Base-by-base conservation (phyloP, 2,888 invertebrate genomes). In the Cyaniris semiargus region DNA sequence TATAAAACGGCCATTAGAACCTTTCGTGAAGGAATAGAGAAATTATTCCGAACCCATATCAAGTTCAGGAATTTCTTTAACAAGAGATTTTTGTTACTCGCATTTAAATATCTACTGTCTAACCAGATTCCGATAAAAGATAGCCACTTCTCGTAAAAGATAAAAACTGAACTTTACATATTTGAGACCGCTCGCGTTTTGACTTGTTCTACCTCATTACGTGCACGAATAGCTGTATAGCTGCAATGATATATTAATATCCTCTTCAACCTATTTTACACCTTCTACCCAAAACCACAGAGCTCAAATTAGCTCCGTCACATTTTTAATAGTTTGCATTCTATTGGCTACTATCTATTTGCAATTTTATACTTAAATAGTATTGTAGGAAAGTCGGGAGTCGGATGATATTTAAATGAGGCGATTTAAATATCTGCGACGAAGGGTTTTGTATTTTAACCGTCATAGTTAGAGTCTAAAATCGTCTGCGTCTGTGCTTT, bases 131-230 rank as follows among this genome's bases (percentile, higher is more conserved):
- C 83, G 83, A 83, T 82, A 82, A 80, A 80, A 81, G 82, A 83
- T 83, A 78, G 80, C 79, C 80, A 80, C 81, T 82, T 82, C 82
- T 83, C 80, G 81, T 83, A 82, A 80, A 81, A 83, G 83, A 84
- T 83, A 84, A 85, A 84, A 85, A 83, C 82, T 81, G 83, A 84
- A 83, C 82, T 81, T 81, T 81, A 82, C 84, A 85, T 83, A 85
- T 84, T 85, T 83, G 82, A 86, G 82, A 84, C 84, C 86, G 86
- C 85, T 87, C 85, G 86, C 87, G 88, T 87, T 88, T 88, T 87
- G 88, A 90, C 90, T 90, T 90, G 90, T 89, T 90, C 88, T 89
- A 88, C 89, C 90, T 92, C 91, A 91, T 91, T 92, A 91, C 87
- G 84, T 81, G 88, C 89, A 89, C 89, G 89, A 89, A 89, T 89